Percentiles rank a stretch among this genome's conserved stretches.
These are phyloP conservation scores for Cherax quadricarinatus DNA, from an alignment of 1,140 invertebrate genomes.

Conservation along the genomic window DNA sequence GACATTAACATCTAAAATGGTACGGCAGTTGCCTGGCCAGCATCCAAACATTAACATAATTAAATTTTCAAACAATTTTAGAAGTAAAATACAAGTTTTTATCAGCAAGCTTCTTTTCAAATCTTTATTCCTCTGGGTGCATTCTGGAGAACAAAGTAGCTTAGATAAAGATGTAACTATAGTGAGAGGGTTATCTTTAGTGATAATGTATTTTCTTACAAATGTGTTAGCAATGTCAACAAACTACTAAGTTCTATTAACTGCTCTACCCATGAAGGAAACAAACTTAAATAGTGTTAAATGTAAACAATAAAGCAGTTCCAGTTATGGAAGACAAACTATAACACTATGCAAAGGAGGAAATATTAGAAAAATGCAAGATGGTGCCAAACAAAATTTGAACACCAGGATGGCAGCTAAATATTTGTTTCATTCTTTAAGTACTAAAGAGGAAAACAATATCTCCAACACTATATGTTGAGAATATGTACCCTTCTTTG, in stretches of 20 bases:
- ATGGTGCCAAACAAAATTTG: slow-evolving; percentile 22
- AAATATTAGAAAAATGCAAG: slow-evolving; percentile 31
- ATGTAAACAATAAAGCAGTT: slow-evolving; percentile 33
- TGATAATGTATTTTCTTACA: neutral
- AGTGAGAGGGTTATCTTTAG: neutral
- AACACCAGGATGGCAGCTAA: slow-evolving; percentile 40
- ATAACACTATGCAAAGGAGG: slow-evolving; percentile 41
- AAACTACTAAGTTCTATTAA: neutral
- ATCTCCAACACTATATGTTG: slow-evolving; percentile 6
- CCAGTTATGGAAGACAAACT: slow-evolving; percentile 48
- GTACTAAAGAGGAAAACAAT: slow-evolving; percentile 61
- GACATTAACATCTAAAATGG: slow-evolving; percentile 19
- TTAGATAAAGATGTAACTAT: neutral
- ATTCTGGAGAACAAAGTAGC: neutral
- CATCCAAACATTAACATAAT: slow-evolving; percentile 6
- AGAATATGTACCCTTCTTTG: neutral
- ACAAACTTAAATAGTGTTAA: slow-evolving; percentile 38
- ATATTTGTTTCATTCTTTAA: slow-evolving; percentile 57
- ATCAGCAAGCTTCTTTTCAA: neutral
- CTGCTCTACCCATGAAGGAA: slow-evolving; percentile 3
- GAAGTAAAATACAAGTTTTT: neutral
- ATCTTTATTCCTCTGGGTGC: neutral
- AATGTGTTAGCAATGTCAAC: neutral
- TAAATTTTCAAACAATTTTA: slow-evolving; percentile 6
- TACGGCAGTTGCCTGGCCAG: slow-evolving; percentile 22